Evolutionary conservation across 2,797 vertebrate species (phyloP).

Genomic region (Urosaurus nigricauda): DNA sequence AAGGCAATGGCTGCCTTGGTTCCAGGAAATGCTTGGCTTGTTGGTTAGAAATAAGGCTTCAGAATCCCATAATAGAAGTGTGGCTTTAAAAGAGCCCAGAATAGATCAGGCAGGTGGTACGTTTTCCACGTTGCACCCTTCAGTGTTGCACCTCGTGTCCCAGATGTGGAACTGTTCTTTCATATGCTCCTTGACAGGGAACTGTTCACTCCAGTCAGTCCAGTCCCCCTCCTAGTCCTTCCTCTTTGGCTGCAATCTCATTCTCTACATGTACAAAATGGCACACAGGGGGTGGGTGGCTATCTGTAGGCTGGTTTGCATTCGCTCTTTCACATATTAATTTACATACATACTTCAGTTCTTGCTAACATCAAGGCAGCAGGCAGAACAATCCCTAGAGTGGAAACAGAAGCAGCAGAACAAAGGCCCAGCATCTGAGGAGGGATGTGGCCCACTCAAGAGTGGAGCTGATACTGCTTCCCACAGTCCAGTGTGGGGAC

Average conservation of each 20-base stretch:
- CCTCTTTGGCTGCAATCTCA: neutral
- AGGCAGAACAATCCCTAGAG: neutral
- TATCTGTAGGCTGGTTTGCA: neutral
- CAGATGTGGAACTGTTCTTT: constrained; percentile 11
- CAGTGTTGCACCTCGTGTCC: constrained; percentile 4
- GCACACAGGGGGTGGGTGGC: neutral
- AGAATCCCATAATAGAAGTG: constrained; percentile 31
- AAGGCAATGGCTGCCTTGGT: constrained; percentile 48
- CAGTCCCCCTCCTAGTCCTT: neutral
- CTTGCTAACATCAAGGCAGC: neutral
- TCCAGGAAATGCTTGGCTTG: constrained; percentile 52
- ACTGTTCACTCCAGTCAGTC: neutral
- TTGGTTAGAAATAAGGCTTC: constrained; percentile 13
- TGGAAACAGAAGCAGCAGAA: neutral
- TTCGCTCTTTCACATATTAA: neutral
- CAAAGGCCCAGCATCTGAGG: neutral
- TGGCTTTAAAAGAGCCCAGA: constrained; percentile 32
- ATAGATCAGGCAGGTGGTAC: constrained; percentile 42
- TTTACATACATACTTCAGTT: neutral
- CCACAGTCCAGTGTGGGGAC: neutral
- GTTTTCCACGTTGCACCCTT: constrained; percentile 20
- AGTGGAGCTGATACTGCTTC: neutral
- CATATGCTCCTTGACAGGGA: too few species aligned
- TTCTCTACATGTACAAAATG: neutral
- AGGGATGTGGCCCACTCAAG: neutral